Conservation (phyloP, 64 coral and sea anemone species). For the Anthopleura sola region DNA sequence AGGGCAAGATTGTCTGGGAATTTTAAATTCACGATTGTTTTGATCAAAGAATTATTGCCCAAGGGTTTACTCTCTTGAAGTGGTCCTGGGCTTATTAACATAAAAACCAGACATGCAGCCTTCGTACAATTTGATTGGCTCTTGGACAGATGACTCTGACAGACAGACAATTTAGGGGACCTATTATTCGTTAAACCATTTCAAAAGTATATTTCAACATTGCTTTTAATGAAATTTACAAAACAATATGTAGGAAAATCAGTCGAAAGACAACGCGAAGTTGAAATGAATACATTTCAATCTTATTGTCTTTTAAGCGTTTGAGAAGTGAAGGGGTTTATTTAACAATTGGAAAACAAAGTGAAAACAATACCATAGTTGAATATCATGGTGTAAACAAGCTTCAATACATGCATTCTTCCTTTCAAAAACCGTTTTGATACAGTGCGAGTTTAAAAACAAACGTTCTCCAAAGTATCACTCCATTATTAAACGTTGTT, state of each 20-base stretch:
- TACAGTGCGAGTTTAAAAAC: neutral
- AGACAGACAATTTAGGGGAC: neutral
- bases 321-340: neutral
- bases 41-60: neutral
- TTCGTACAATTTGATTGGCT: neutral
- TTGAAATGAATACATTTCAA: neutral
- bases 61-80: neutral
- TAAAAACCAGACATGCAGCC: neutral
- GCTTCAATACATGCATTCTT: neutral
- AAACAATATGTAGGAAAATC: neutral
- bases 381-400: too few relatives aligned
- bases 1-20: neutral
- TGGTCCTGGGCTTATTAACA: neutral
- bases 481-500: too few relatives aligned
- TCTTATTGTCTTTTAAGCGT: neutral
- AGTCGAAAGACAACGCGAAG: constrained; percentile 7
- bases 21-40: neutral
- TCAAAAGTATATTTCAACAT: neutral
- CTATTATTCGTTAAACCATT: neutral
- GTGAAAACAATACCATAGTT: neutral
- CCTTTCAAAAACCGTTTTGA: neutral
- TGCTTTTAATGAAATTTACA: neutral
- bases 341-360: neutral
- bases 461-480: too few relatives aligned
- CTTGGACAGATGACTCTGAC: neutral